These are phyloP conservation scores for Manis crassicaudata DNA, from an alignment of 2,797 vertebrate species.

Conservation along the genomic window DNA sequence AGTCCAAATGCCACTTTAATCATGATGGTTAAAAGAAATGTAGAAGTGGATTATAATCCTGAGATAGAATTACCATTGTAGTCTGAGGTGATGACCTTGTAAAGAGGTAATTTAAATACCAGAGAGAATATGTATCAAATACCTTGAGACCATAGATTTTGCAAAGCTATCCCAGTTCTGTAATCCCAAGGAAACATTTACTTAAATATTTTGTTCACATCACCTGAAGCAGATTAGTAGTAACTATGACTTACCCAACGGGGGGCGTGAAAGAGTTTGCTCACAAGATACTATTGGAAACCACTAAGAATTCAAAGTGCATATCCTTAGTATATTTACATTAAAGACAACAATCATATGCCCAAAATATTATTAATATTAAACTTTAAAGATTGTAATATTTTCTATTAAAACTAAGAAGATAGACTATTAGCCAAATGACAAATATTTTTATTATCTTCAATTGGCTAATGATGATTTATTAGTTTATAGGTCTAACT, in stretches of 20 bases:
- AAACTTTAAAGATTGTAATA: not conserved
- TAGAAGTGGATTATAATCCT: not conserved
- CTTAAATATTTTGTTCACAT: not conserved
- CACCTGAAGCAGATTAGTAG: not conserved
- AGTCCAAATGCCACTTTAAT: slow-evolving; percentile 29
- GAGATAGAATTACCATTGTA: not conserved
- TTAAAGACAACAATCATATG: not conserved
- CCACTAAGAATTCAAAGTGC: not conserved
- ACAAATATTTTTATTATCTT: slow-evolving; percentile 10
- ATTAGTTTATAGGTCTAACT: slow-evolving; percentile 26
- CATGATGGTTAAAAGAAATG: not conserved
- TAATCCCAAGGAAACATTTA: not conserved
- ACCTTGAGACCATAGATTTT: not conserved
- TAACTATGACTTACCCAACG: not conserved
- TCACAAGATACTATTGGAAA: not conserved
- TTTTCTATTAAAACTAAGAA: slow-evolving; percentile 51
- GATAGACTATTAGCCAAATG: not conserved
- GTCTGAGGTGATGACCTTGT: not conserved
- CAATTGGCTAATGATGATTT: not conserved
- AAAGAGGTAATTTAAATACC: not conserved
- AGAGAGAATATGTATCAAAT: not conserved
- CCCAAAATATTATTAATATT: not conserved
- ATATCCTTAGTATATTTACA: not conserved
- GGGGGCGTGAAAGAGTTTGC: not conserved
- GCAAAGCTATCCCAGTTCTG: not conserved